Conservation (phyloP, 2,113 vertebrate species). For the Rhadina sibilatrix region DNA sequence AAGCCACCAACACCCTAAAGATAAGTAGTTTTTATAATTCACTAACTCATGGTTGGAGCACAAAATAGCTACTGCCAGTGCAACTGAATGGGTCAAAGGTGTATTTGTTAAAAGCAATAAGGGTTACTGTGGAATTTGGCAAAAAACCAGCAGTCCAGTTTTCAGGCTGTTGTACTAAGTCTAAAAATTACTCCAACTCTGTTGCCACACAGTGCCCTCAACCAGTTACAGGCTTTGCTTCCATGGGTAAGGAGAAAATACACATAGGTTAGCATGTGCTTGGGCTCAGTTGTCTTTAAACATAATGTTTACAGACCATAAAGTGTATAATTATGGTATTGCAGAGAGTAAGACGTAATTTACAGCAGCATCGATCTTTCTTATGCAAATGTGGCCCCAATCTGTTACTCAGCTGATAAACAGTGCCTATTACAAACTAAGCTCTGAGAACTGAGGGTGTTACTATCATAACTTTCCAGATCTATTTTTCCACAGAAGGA, state of each 20-base stretch:
- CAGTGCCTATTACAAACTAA: neutral
- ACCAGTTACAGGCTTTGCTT: neutral
- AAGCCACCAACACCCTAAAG: neutral
- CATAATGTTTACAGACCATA: neutral
- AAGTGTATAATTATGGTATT: neutral
- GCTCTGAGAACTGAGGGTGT: neutral
- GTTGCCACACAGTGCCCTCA: neutral
- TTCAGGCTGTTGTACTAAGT: neutral
- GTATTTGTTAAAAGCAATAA: neutral
- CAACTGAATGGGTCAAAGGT: neutral
- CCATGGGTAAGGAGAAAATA: neutral
- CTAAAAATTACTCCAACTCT: neutral
- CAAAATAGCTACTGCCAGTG: neutral
- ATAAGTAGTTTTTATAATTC: neutral
- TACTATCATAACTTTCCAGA: neutral
- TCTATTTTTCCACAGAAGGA: neutral
- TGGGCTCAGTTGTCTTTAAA: neutral
- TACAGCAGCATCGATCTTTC: neutral
- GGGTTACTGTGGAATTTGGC: neutral
- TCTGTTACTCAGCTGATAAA: neutral
- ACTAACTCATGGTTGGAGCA: neutral
- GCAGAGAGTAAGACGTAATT: neutral
- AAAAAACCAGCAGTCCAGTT: neutral
- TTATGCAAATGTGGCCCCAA: conserved; percentile 9
- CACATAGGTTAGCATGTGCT: neutral